These are phyloP conservation scores for Megaustenia siamemsis DNA, from an alignment of 2,888 invertebrate species.

Conservation along the genomic window DNA sequence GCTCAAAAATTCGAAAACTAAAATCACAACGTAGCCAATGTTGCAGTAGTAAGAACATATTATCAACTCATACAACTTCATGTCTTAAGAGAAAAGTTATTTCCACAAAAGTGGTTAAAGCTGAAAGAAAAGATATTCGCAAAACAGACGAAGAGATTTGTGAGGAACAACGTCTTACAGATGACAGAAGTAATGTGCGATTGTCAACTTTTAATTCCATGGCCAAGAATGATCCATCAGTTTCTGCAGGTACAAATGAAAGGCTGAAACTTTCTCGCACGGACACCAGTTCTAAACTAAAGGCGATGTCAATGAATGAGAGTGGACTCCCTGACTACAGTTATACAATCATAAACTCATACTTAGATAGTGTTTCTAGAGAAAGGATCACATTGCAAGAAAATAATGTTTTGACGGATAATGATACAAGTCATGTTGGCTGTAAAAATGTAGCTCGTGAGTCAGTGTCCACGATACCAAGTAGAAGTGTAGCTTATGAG, in stretches of 20 bases:
- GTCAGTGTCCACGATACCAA: background rate
- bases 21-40: background rate
- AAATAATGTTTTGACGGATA: too few species aligned
- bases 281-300: background rate
- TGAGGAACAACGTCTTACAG: background rate
- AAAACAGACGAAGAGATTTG: background rate
- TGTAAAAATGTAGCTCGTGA: background rate
- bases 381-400: too few species aligned
- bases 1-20: background rate
- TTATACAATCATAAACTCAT: background rate
- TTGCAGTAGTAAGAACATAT: too few species aligned
- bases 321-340: background rate
- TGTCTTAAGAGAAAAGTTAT: background rate
- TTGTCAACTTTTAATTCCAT: too few species aligned
- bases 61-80: background rate
- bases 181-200: background rate
- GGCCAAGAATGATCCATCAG: too few species aligned
- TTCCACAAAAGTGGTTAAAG: background rate
- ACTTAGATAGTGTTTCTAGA: background rate
- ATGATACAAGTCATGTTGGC: background rate
- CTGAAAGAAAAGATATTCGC: background rate
- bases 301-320: background rate
- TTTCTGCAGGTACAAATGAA: too few species aligned
- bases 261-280: too few species aligned
- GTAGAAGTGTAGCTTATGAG: too few species aligned